A percentile compares a stretch with the other conserved stretches of the same genome.
These are phyloP conservation scores for Tachina grossa DNA, from an alignment of 2,888 invertebrate species.

Conservation along the genomic window DNA sequence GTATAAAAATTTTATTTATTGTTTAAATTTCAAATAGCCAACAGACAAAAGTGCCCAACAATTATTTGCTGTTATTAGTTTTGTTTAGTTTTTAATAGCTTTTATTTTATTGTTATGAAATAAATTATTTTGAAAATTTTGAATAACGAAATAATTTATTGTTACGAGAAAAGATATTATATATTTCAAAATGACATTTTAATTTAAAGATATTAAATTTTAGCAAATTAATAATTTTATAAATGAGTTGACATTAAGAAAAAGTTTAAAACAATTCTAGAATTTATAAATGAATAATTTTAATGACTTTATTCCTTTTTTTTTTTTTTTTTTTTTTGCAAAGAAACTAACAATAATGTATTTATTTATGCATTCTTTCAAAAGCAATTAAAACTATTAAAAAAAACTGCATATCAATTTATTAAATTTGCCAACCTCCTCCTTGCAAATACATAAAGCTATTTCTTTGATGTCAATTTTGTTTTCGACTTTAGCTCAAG, in stretches of 20 bases:
- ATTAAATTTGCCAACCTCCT: conserved; percentile 11
- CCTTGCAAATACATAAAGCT: not conserved
- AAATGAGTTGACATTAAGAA: no score
- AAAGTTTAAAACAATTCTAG: no score
- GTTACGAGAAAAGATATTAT: not conserved
- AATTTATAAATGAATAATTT: no score
- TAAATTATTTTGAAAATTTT: conserved; percentile 7
- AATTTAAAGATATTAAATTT: no score
- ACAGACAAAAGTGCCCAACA: conserved; percentile 21
- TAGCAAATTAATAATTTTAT: no score
- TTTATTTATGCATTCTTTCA: not conserved
- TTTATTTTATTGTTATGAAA: conserved; percentile 18
- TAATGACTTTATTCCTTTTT: no score
- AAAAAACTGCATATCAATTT: conserved; percentile 24
- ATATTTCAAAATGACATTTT: not conserved
- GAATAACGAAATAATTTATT: not conserved
- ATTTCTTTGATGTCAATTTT: conserved; percentile 5
- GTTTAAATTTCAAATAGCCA: conserved; percentile 25
- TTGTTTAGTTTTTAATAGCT: conserved; percentile 16
- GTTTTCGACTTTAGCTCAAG: conserved; percentile 12
- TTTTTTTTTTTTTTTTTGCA: no score
- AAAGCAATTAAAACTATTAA: conserved; percentile 35
- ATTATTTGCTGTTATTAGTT: conserved; percentile 44
- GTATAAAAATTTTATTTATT: conserved; percentile 21
- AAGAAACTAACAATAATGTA: not conserved